phyloP scores from a whole-genome alignment of 2,888 invertebrate species.

The Luperina nickerlii region DNA sequence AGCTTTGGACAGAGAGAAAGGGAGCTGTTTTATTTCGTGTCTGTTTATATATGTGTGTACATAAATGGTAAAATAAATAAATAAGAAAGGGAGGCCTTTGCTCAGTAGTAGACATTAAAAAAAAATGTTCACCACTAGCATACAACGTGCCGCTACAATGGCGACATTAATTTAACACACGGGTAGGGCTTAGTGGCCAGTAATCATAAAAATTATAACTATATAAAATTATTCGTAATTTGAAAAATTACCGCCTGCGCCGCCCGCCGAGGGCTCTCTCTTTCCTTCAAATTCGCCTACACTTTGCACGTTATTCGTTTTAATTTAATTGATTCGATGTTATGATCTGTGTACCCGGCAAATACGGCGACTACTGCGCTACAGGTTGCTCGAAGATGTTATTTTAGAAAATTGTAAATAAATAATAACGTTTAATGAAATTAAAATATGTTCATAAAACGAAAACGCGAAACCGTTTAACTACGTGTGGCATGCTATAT shows the following conservation, averaged over 20 bases:
- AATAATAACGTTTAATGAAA: background rate
- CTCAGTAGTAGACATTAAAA: background rate
- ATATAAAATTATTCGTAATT: background rate
- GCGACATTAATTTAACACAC: background rate
- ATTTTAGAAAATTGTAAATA: background rate
- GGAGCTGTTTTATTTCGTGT: too few species aligned
- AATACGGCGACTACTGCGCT: background rate
- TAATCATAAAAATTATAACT: background rate
- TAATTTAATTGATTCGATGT: too few species aligned
- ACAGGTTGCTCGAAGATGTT: background rate
- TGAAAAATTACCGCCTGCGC: background rate
- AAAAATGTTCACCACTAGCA: background rate
- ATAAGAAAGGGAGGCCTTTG: background rate
- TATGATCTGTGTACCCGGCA: too few species aligned
- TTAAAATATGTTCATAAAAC: background rate
- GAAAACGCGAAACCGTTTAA: background rate
- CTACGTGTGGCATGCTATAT: background rate
- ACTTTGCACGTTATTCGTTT: background rate
- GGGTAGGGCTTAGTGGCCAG: background rate
- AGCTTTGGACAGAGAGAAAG: too few species aligned
- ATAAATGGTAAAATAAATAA: too few species aligned
- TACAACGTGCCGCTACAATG: background rate
- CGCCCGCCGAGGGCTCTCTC: background rate
- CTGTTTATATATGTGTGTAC: too few species aligned
- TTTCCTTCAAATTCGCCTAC: background rate